Evolutionary conservation across 2,888 invertebrate species (phyloP).

Genomic region (Scaeva pyrastri): DNA sequence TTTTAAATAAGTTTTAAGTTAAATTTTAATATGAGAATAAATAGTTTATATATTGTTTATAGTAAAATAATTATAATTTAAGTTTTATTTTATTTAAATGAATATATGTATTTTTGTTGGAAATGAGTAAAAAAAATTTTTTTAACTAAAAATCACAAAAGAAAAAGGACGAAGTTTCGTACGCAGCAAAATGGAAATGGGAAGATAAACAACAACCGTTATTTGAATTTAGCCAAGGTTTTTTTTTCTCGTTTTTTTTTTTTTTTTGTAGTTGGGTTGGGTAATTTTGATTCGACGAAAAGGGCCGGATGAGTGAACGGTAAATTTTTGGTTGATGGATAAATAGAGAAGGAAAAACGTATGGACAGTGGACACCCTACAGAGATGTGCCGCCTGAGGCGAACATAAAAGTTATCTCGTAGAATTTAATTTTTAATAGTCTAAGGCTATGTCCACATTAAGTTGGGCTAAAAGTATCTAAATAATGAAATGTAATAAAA

Average conservation of each 20-base stretch:
- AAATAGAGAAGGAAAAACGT: not conserved
- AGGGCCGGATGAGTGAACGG: slow-evolving; percentile 61
- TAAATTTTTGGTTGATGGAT: slow-evolving; percentile 20
- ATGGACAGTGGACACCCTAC: not conserved
- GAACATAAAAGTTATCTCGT: too few relatives aligned
- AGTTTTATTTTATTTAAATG: not conserved
- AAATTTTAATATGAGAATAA: not conserved
- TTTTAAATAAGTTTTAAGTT: not conserved
- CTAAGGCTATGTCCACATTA: too few relatives aligned
- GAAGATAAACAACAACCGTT: slow-evolving; percentile 59
- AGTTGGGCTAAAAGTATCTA: too few relatives aligned
- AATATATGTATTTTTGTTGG: slow-evolving; percentile 2
- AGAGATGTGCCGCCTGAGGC: not conserved
- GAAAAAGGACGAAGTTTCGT: slow-evolving; percentile 61
- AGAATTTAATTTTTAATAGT: too few relatives aligned
- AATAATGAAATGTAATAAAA: too few relatives aligned
- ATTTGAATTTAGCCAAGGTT: slow-evolving; percentile 44
- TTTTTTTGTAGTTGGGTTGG: too few relatives aligned
- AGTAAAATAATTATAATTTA: slow-evolving; percentile 1
- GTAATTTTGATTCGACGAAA: slow-evolving; percentile 63
- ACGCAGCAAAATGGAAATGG: slow-evolving; percentile 39
- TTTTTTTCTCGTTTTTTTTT: slow-evolving; percentile 36
- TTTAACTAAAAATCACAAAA: slow-evolving; percentile 38
- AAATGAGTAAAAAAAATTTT: slow-evolving; percentile 8
- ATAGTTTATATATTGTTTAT: not conserved